phyloP scores from a whole-genome alignment of 2,797 vertebrate genomes.

The Clamator glandarius region DNA sequence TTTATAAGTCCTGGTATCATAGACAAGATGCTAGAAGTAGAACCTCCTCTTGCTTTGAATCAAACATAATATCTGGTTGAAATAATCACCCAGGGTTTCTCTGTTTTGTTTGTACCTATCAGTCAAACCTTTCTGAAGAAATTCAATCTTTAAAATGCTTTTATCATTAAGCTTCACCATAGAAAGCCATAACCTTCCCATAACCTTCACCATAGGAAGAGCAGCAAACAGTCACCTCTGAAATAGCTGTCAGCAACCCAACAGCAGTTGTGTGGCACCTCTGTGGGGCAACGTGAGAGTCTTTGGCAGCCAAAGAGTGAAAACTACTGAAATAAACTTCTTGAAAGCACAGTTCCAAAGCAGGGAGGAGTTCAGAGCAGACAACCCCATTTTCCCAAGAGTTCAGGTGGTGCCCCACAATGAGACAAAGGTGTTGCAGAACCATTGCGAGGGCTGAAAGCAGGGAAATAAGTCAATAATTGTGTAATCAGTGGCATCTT shows the following conservation, averaged over 20 bases:
- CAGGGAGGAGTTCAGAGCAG: background rate
- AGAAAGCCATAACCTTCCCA: too few relatives aligned
- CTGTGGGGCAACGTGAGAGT: background rate
- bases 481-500: conserved; percentile 32
- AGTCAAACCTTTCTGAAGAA: background rate
- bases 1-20: accelerated
- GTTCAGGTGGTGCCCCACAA: background rate
- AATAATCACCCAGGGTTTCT: background rate
- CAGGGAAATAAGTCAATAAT: background rate
- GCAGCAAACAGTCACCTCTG: background rate
- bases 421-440: background rate
- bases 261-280: background rate
- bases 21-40: background rate
- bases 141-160: background rate
- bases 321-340: background rate
- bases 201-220: too few relatives aligned
- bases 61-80: background rate
- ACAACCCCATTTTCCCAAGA: accelerated
- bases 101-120: background rate
- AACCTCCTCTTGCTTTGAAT: background rate
- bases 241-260: background rate
- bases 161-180: background rate
- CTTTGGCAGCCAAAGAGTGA: background rate
- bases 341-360: background rate
- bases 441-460: background rate